Percentiles rank a stretch among this genome's conserved stretches.
These are phyloP conservation scores for Hipparchia semele DNA, from an alignment of 2,888 invertebrate species.

Conservation along the genomic window DNA sequence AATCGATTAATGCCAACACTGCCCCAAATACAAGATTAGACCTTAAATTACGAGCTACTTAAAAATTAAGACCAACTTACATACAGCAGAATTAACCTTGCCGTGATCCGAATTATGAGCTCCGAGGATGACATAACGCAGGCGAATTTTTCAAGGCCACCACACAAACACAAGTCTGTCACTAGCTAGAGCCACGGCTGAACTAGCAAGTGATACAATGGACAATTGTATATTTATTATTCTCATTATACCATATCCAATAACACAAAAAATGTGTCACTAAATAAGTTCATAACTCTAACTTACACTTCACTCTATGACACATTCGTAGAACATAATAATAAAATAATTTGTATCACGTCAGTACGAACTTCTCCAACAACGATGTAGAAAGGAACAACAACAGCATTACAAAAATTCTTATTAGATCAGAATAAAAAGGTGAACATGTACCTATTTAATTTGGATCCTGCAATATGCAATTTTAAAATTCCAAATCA, in stretches of 20 bases:
- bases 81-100: conserved; percentile 52
- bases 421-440: no score
- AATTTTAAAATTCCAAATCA: not conserved
- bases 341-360: not conserved
- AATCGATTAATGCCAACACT: no score
- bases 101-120: conserved; percentile 50
- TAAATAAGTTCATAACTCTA: conserved; percentile 10
- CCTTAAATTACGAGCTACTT: conserved; percentile 4
- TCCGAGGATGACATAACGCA: conserved; percentile 55
- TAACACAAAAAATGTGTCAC: conserved; percentile 20
- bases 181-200: conserved; percentile 35
- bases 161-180: conserved; percentile 56
- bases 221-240: conserved; percentile 28
- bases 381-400: no score
- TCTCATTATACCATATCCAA: conserved; percentile 28
- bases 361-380: no score
- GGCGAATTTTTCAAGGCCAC: conserved; percentile 50
- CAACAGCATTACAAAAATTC: no score
- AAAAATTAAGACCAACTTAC: conserved; percentile 49
- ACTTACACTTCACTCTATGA: not conserved
- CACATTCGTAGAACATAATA: not conserved
- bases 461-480: no score
- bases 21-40: no score
- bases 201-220: conserved; percentile 34
- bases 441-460: no score